Evolutionary conservation across 1,140 invertebrate genomes (phyloP).

Genomic region (Aphelenchoides fujianensis): DNA sequence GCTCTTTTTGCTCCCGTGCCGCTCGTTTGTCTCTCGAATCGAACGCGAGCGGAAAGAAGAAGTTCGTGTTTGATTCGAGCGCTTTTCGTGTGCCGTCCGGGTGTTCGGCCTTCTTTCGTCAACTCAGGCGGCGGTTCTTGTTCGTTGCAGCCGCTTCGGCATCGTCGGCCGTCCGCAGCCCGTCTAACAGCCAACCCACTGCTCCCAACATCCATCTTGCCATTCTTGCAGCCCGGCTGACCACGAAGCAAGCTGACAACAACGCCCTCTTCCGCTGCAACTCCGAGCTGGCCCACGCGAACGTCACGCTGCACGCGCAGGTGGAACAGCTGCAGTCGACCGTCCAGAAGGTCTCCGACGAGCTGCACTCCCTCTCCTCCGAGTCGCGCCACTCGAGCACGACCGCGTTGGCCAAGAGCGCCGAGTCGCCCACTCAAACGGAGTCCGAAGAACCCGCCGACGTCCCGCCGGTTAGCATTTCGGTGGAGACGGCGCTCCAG

Average conservation of each 20-base stretch:
- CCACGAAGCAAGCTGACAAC: conserved; percentile 23
- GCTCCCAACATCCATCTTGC: conserved; percentile 18
- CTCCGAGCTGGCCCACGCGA: conserved; percentile 19
- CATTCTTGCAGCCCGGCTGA: conserved; percentile 22
- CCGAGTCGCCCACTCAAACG: background rate
- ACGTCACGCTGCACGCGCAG: conserved; percentile 15
- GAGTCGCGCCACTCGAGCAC: background rate
- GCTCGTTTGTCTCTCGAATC: too few species aligned
- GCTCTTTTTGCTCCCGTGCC: too few species aligned
- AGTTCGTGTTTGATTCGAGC: too few species aligned
- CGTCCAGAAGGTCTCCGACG: background rate
- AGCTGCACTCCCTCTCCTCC: background rate
- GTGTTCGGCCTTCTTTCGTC: background rate
- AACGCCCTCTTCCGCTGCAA: conserved; percentile 20
- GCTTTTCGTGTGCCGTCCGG: background rate
- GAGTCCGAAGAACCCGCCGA: background rate
- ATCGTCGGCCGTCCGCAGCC: background rate
- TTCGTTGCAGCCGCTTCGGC: background rate
- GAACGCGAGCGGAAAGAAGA: too few species aligned
- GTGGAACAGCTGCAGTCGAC: conserved; percentile 21
- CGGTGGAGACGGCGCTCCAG: background rate
- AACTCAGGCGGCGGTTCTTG: background rate
- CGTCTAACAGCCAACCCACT: conserved; percentile 1
- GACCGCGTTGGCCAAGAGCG: background rate
- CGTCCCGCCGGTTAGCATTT: background rate